These are phyloP conservation scores for Penaeus indicus DNA, from an alignment of 1,140 invertebrate genomes.

Conservation along the genomic window DNA sequence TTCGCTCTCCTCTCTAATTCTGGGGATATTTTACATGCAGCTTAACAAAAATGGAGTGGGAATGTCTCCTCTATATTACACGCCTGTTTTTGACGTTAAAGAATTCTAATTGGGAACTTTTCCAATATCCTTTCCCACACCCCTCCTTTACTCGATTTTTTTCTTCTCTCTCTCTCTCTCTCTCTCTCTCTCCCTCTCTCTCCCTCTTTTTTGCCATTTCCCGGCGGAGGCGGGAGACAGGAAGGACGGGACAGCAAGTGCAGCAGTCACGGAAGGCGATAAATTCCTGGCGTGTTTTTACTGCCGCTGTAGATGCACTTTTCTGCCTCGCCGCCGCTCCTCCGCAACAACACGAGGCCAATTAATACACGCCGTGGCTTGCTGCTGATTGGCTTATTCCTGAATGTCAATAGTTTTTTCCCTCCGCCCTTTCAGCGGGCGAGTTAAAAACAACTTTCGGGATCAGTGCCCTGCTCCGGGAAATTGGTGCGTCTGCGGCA, in stretches of 20 bases:
- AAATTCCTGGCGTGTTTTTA: conserved; percentile 45
- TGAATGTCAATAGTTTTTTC: too few relatives aligned
- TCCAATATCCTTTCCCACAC: conserved; percentile 39
- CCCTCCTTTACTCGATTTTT: neutral
- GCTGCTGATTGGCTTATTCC: too few relatives aligned
- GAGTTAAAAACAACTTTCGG: too few relatives aligned
- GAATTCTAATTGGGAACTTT: conserved; percentile 50
- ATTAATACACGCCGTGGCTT: too few relatives aligned
- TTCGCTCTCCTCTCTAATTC: conserved; percentile 17
- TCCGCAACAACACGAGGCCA: neutral
- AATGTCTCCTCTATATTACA: conserved; percentile 16
- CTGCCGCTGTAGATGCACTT: conserved; percentile 38
- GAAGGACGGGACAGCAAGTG: conserved; percentile 48
- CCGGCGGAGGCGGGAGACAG: conserved; percentile 36
- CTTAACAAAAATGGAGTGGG: conserved; percentile 35
- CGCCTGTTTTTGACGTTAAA: conserved; percentile 35
- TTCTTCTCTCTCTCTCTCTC: neutral
- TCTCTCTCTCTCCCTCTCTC: neutral
- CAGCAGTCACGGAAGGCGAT: conserved; percentile 43
- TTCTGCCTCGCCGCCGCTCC: neutral
- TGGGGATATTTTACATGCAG: conserved; percentile 47
- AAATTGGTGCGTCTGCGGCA: too few relatives aligned
- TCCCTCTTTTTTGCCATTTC: conserved; percentile 18
- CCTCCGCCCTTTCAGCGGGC: too few relatives aligned
- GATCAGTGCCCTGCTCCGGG: too few relatives aligned